Conservation (phyloP, 2,113 vertebrate genomes). For the Pseudonaja textilis region DNA sequence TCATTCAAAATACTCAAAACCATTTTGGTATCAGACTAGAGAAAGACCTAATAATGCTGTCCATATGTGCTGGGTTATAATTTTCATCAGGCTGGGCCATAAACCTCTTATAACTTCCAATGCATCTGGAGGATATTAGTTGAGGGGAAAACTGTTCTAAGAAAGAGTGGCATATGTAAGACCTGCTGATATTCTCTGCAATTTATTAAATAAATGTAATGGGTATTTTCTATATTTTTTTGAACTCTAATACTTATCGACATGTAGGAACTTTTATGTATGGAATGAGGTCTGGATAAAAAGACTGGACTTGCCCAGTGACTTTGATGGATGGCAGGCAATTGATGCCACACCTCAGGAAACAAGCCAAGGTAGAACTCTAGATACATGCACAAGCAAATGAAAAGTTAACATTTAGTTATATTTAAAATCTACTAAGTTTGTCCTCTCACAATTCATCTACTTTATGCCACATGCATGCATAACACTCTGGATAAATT, state of each 20-base stretch:
- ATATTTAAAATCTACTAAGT: neutral
- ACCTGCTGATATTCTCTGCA: neutral
- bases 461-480: neutral
- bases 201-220: neutral
- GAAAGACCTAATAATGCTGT: neutral
- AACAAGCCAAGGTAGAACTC: conserved; percentile 63
- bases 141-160: neutral
- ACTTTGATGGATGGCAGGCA: conserved; percentile 69
- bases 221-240: neutral
- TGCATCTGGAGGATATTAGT: neutral
- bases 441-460: neutral
- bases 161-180: neutral
- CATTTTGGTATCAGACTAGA: neutral
- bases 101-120: neutral
- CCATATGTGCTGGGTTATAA: neutral
- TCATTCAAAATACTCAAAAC: neutral
- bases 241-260: conserved; percentile 11
- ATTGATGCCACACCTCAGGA: conserved; percentile 72
- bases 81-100: neutral
- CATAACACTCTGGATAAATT: neutral
- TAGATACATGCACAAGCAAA: neutral
- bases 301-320: conserved; percentile 57
- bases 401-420: neutral
- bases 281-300: conserved; percentile 75
- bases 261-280: conserved; percentile 67